These are phyloP conservation scores for Cataglyphis albicans DNA, from an alignment of 2,888 invertebrate genomes.

Conservation along the genomic window DNA sequence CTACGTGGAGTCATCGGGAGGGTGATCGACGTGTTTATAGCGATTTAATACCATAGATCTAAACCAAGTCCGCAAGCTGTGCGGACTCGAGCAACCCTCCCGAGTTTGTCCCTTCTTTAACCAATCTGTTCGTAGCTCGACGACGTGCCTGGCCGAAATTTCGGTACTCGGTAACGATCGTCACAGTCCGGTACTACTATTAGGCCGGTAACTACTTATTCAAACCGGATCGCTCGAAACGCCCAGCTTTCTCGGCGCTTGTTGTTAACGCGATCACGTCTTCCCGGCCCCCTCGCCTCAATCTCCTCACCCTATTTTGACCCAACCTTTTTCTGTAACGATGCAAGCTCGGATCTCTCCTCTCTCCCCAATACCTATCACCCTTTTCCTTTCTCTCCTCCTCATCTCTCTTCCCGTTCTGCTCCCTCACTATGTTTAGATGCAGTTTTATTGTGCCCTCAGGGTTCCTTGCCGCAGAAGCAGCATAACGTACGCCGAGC, in stretches of 20 bases:
- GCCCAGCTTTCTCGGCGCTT: constrained; percentile 69
- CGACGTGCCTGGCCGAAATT: constrained; percentile 69
- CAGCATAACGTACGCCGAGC: constrained; percentile 63
- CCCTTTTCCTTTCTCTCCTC: constrained; percentile 9
- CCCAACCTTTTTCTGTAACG: constrained; percentile 75
- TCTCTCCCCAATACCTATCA: constrained; percentile 18
- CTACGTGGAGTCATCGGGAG: background rate
- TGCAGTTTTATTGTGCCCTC: constrained; percentile 73
- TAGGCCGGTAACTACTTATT: constrained; percentile 84
- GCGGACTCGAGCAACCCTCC: constrained; percentile 18
- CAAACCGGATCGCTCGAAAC: constrained; percentile 82
- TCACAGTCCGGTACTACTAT: constrained; percentile 82
- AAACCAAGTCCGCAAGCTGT: constrained; percentile 39
- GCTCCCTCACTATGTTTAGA: constrained; percentile 67
- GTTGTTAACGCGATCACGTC: constrained; percentile 83
- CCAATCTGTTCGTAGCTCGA: constrained; percentile 63
- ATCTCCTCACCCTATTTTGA: constrained; percentile 56
- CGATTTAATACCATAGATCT: constrained; percentile 69
- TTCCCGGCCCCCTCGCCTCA: constrained; percentile 58
- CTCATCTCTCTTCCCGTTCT: constrained; percentile 24
- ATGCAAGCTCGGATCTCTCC: constrained; percentile 62
- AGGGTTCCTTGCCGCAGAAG: constrained; percentile 58
- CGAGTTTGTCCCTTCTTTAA: constrained; percentile 29
- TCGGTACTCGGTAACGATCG: constrained; percentile 80
- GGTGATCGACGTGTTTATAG: constrained; percentile 74